Evolutionary conservation across 2,113 vertebrate species (phyloP).

Genomic region (Noturus placidus): DNA sequence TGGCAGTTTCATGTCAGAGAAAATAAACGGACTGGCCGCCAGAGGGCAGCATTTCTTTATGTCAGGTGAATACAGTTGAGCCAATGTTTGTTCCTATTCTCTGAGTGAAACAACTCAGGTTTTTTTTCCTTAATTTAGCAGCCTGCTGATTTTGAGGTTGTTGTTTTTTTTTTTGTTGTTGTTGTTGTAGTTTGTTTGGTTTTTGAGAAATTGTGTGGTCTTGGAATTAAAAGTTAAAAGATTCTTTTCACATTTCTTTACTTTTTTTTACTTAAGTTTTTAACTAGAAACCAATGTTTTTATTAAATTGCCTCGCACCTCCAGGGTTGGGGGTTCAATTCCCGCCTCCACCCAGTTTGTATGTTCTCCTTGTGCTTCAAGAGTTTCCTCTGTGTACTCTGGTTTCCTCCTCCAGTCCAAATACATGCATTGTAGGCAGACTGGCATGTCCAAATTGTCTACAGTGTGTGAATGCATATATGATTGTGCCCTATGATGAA

Average conservation of each 20-base stretch:
- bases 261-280: not conserved
- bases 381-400: too few species aligned
- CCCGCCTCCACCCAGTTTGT: too few species aligned
- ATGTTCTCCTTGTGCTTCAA: too few species aligned
- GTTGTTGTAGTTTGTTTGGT: not conserved
- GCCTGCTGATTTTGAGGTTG: not conserved
- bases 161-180: not conserved
- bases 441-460: too few species aligned
- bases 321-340: too few species aligned
- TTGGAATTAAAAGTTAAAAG: not conserved
- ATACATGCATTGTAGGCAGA: too few species aligned
- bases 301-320: too few species aligned
- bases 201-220: not conserved
- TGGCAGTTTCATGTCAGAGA: not conserved
- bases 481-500: too few species aligned
- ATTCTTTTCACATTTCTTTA: not conserved
- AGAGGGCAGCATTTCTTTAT: conserved; percentile 2
- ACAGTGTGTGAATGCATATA: too few species aligned
- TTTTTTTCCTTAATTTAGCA: not conserved
- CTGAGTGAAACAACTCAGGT: not conserved
- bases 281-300: not conserved
- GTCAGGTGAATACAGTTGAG: not conserved
- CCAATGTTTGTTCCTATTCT: not conserved
- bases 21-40: not conserved
- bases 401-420: too few species aligned